Percentiles rank a stretch among this genome's conserved stretches.
Evolutionary conservation across 2,797 vertebrate genomes (phyloP).

Genomic region (Chiroxiphia lanceolata): DNA sequence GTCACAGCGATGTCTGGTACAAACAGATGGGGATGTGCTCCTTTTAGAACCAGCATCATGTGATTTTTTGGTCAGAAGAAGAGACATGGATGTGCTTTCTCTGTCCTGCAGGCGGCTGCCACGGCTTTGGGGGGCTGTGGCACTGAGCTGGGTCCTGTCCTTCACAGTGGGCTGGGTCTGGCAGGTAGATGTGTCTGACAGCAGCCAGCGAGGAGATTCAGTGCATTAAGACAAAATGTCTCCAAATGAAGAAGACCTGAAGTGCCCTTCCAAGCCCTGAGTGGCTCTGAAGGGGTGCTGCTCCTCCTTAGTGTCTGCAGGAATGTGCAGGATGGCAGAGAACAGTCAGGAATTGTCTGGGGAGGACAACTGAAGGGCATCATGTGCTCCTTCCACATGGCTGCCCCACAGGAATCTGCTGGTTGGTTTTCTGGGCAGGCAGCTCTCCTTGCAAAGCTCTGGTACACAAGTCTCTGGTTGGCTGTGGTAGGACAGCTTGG

Average conservation of each 20-base stretch:
- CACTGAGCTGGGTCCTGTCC: neutral
- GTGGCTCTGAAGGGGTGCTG: neutral
- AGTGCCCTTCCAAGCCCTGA: neutral
- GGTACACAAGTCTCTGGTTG: neutral
- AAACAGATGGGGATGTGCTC: neutral
- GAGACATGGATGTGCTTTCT: neutral
- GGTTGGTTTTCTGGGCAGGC: neutral
- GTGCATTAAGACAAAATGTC: neutral
- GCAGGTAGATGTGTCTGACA: conserved; percentile 2
- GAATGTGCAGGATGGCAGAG: neutral
- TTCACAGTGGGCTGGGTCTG: conserved; percentile 61
- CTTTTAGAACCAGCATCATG: neutral
- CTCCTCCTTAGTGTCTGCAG: neutral
- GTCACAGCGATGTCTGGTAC: neutral
- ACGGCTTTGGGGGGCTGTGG: neutral
- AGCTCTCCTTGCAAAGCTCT: neutral
- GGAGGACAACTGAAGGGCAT: neutral
- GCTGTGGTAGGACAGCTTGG: neutral
- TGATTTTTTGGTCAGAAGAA: conserved; percentile 8
- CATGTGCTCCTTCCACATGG: conserved; percentile 11
- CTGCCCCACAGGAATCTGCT: neutral
- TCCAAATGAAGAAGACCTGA: neutral
- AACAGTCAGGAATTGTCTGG: neutral
- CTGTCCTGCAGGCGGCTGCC: neutral
- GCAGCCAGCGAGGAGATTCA: neutral